Evolutionary conservation across 2,797 vertebrate species (phyloP).

Genomic region (Monodelphis domestica): DNA sequence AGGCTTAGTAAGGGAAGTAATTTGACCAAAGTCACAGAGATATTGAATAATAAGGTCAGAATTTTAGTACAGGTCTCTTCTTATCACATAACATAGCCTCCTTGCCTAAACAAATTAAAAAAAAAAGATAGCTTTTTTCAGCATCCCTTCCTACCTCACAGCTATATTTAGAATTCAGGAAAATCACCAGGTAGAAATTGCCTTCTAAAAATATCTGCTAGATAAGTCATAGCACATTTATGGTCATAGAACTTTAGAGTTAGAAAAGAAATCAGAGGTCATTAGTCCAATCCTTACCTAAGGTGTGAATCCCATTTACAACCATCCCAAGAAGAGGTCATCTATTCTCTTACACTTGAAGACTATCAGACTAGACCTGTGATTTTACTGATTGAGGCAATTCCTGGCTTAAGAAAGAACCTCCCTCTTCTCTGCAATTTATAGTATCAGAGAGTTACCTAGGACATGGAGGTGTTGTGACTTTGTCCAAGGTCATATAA

Average conservation of each 20-base stretch:
- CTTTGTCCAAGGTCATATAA: neutral
- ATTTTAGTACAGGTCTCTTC: neutral
- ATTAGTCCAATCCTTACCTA: neutral
- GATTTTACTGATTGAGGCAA: neutral
- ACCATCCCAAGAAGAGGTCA: neutral
- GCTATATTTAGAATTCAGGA: constrained; percentile 42
- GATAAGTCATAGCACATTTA: constrained; percentile 35
- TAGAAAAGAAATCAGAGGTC: neutral
- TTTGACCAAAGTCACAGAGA: neutral
- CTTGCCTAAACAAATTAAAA: constrained; percentile 57
- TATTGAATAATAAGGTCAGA: neutral
- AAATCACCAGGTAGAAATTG: constrained; percentile 28
- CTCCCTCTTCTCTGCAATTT: neutral
- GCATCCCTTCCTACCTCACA: constrained; percentile 12
- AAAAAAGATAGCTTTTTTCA: constrained; percentile 24
- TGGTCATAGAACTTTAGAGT: neutral
- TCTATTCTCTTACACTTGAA: neutral
- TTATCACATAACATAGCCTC: neutral
- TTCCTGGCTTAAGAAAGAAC: neutral
- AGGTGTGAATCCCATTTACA: neutral
- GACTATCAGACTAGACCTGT: neutral
- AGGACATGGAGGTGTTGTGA: neutral
- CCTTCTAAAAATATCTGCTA: constrained; percentile 50
- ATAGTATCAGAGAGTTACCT: neutral
- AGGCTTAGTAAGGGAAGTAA: neutral